Evolutionary conservation across 2,113 vertebrate species (phyloP), one percentile per base, ranked within the genome.

Genomic region (Ictidomys tridecemlineatus): DNA sequence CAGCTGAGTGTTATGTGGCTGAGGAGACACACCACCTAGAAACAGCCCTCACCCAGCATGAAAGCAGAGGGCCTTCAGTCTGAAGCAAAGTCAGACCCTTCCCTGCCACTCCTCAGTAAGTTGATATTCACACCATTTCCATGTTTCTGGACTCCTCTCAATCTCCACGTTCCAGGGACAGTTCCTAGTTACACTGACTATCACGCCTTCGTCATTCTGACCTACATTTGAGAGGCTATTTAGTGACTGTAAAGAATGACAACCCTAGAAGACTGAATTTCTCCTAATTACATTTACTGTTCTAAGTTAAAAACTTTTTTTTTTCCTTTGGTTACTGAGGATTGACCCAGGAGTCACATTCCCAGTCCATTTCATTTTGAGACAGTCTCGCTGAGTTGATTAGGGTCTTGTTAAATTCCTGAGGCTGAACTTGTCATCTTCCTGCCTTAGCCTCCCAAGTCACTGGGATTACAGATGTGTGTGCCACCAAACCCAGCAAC

Each of bases 1-100:
- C 45, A 32, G 5, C 37, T 67, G 65, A 53, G 70, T 5, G 3
- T 85, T n/a, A 65, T 14, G 45, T 3, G 74, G 48, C 12, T 9
- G 61, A 53, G 30, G 63, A 20, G n/a, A 48, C 88, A 53, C 65
- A 63, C 42, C 24, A 24, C 58, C 24, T 86, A 0, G 24, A 17
- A 37, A 73, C 39, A 10, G 79, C 51, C 85, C 95, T 82, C 70
- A 89, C 73, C 74, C 58, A 86, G 53, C 67, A 65, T 53, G 93
- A 42, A 82, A 89, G 85, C 85, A 95, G 45, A 84, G 72, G 56
- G 63, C 83, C 67, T 85, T 30, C 6, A n/a, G 1, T 87, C 80
- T 32, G 89, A 97, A 91, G 92, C 84, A 95, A 93, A 58, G 56
- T 58, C 91, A 2, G 51, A 69, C 69, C 74, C 97, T 94, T 94